A percentile compares a stretch with the other conserved stretches of the same genome.
phyloP scores from a whole-genome alignment of 2,113 vertebrate species.

The Sceloporus tristichus region DNA sequence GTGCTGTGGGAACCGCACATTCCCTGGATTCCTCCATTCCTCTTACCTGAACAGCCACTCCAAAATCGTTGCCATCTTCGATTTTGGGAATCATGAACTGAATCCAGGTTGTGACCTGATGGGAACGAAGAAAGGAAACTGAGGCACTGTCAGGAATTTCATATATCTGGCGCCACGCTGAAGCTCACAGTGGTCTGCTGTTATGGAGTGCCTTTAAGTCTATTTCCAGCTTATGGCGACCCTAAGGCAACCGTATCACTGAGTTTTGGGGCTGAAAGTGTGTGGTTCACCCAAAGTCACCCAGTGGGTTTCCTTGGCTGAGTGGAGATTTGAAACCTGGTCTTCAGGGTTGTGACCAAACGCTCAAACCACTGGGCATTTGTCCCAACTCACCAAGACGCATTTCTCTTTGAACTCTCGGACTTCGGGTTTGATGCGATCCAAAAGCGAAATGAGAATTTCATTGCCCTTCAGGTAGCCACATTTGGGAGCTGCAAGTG shows the following conservation, averaged over 20 bases:
- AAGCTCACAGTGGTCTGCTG: no score
- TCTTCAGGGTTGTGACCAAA: no score
- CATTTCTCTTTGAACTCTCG: conserved; percentile 84
- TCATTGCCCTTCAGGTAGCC: conserved; percentile 89
- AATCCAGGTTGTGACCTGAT: conserved; percentile 86
- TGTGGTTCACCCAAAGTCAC: no score
- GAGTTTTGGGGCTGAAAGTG: no score
- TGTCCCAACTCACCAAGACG: conserved; percentile 77
- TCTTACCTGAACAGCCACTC: conserved; percentile 89
- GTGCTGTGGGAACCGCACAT: rapidly evolving
- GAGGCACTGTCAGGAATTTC: no score
- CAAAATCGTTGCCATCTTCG: conserved; percentile 94
- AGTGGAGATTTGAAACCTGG: no score
- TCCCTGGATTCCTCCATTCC: rapidly evolving
- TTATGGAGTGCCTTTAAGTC: no score
- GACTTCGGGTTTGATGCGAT: conserved; percentile 87
- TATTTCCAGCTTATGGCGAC: no score
- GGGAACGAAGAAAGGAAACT: neutral
- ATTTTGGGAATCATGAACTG: conserved; percentile 90
- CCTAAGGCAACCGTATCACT: no score
- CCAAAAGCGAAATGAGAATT: conserved; percentile 78
- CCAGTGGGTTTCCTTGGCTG: no score
- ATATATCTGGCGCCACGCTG: no score
- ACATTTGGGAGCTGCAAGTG: conserved; percentile 83
- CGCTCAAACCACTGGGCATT: no score